phyloP scores from a whole-genome alignment of 2,888 invertebrate species.

The Branchipolynoe longqiensis region DNA sequence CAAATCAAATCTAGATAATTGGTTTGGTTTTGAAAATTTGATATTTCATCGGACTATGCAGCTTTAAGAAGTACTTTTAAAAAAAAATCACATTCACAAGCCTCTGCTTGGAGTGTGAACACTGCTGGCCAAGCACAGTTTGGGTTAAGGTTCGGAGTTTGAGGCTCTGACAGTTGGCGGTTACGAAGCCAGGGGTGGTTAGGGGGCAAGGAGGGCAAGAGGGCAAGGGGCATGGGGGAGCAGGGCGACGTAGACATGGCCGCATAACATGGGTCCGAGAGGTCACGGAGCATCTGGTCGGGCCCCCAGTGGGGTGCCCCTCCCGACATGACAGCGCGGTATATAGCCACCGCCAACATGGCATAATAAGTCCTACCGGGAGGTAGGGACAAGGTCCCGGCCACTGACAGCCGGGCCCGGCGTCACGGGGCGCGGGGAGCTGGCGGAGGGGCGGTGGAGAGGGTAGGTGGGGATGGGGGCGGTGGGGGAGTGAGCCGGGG shows the following conservation, averaged over 20 bases:
- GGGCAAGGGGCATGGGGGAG: not conserved
- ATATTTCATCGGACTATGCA: no score
- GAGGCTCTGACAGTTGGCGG: not conserved
- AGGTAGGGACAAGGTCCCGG: not conserved
- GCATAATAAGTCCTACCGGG: slow-evolving; percentile 45
- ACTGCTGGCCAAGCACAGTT: not conserved
- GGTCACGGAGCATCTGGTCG: slow-evolving; percentile 50
- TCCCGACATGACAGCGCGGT: slow-evolving; percentile 20
- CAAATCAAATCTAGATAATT: no score
- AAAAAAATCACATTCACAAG: no score
- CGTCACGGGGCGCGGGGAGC: not conserved
- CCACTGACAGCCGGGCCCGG: not conserved
- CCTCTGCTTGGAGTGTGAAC: no score
- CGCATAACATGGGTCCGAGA: slow-evolving; percentile 46
- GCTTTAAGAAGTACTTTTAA: no score
- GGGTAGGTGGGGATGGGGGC: no score
- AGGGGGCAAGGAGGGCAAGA: not conserved
- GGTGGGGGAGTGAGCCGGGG: no score
- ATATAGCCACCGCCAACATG: slow-evolving; percentile 52
- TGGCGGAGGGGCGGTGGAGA: not conserved
- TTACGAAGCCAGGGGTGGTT: not conserved
- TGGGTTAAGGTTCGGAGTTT: not conserved
- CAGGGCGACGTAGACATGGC: slow-evolving; percentile 1
- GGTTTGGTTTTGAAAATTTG: no score
- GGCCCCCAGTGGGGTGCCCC: slow-evolving; percentile 38